A percentile compares a stretch with the other conserved stretches of the same genome.
These are phyloP conservation scores for Drosophila bipectinata DNA, from an alignment of 1,140 invertebrate genomes.

Conservation along the genomic window DNA sequence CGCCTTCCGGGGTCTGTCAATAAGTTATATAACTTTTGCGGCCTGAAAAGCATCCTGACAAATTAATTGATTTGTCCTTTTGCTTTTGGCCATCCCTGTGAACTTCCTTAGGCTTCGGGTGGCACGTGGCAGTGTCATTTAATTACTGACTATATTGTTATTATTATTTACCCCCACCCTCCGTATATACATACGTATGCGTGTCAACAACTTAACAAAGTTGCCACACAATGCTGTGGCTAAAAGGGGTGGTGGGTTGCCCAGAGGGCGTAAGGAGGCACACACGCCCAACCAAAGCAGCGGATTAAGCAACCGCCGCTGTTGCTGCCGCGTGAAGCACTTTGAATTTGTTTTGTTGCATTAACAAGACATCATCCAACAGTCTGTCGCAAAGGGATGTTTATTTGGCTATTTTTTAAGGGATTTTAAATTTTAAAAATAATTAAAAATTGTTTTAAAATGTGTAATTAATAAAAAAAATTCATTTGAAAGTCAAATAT, in stretches of 20 bases:
- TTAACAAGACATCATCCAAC: constrained; percentile 50
- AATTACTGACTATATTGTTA: constrained; percentile 77
- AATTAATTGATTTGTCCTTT: constrained; percentile 32
- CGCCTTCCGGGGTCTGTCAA: neutral
- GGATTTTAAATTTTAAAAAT: neutral
- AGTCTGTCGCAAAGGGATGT: neutral
- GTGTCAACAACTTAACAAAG: constrained; percentile 75
- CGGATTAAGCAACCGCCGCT: constrained; percentile 69
- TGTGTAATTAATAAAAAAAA: too few species aligned
- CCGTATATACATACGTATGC: constrained; percentile 10
- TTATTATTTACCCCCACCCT: constrained; percentile 33
- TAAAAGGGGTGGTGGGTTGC: constrained; percentile 16
- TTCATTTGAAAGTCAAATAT: too few species aligned
- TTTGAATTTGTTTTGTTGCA: constrained; percentile 80
- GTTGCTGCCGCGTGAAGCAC: constrained; percentile 66
- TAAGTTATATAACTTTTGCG: constrained; percentile 10
- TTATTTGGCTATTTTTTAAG: neutral
- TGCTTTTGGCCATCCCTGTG: constrained; percentile 1
- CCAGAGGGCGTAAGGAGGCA: neutral
- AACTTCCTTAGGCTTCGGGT: constrained; percentile 27
- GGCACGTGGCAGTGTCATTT: constrained; percentile 69
- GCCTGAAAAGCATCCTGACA: constrained; percentile 13
- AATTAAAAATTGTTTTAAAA: too few species aligned
- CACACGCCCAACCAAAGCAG: constrained; percentile 28
- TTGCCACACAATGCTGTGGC: constrained; percentile 53